phyloP scores from a whole-genome alignment of 2,113 vertebrate species.

The Suncus etruscus region DNA sequence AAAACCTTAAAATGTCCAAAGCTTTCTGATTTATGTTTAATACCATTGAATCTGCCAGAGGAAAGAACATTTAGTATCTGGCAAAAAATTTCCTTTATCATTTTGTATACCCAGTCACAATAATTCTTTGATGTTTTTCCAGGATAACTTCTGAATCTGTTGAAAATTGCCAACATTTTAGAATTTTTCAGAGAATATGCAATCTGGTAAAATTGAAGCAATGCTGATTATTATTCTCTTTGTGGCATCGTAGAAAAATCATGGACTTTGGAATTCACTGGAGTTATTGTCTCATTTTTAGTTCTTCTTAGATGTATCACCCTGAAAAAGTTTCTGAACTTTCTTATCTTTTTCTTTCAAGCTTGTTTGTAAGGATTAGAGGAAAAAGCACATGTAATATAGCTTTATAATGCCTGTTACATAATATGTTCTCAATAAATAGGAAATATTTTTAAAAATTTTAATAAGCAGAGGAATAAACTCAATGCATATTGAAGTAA shows the following conservation, averaged over 20 bases:
- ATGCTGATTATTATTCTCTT: neutral
- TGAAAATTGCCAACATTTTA: conserved; percentile 7
- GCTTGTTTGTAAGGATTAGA: neutral
- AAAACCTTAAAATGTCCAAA: conserved; percentile 7
- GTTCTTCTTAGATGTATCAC: neutral
- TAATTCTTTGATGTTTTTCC: neutral
- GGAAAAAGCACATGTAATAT: neutral
- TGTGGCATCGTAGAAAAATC: neutral
- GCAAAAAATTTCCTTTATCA: neutral
- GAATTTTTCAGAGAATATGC: neutral
- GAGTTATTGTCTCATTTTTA: neutral
- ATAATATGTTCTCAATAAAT: neutral
- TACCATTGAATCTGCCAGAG: neutral
- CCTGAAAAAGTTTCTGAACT: conserved; percentile 8
- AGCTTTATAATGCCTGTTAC: neutral
- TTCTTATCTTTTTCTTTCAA: conserved; percentile 33
- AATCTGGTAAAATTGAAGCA: neutral
- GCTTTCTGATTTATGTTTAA: neutral
- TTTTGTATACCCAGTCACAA: neutral
- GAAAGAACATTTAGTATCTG: neutral
- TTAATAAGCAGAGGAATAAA: too few relatives aligned
- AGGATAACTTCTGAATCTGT: neutral
- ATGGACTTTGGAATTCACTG: neutral
- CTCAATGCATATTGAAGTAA: neutral
- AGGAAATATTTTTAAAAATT: neutral